Evolutionary conservation across 1,140 invertebrate species (phyloP), one percentile per base, ranked within the genome.

Genomic region (Tribolium madens): DNA sequence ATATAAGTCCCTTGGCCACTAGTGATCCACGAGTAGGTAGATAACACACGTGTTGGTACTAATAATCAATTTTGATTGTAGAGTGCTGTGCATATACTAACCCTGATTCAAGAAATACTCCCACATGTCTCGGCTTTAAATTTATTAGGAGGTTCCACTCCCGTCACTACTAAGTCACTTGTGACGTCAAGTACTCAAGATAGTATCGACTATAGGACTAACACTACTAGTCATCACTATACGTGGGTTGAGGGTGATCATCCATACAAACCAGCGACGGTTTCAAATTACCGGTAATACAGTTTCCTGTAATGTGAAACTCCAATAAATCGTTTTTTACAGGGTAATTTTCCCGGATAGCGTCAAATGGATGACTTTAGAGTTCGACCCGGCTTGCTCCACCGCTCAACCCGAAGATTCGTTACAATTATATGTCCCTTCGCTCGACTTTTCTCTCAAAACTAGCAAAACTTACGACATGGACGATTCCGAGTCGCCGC

Each of bases 241-340:
- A 94, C 96, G 6, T 92, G 96, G 88, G 91, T 98, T 5, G 97
- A 99, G 87, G 98, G 96, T 86, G 96, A 97, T 33, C 98, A 99
- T 89, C 98, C 97, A 0, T 99, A 99, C 86, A 96, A 96, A 87
- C 93, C 94, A 42, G 93, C 96, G 2, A 92, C 92, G 57, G 94
- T 98, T 9, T 92, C 92, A 36, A 95, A 95, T 87, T 97, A 96
- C 86, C 91, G 91, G 93, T 94, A 83, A 82, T 80, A 75, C 21
- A 18, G 6, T 64, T 64, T 33, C 12, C 31, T 72, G n/a, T 52
- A 3, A 3, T 9, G 9, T 21, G 4, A 53, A n/a, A 13, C 18
- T 0, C 21, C 10, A 52, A 10, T 52, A 73, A 72, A 15, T 76
- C 36, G 78, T 77, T 15, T 48, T 52, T 79, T 85, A 81, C 78